Percentiles rank a stretch among this genome's conserved stretches.
These are phyloP conservation scores for Homarus americanus DNA, from an alignment of 1,140 invertebrate genomes.

Conservation along the genomic window DNA sequence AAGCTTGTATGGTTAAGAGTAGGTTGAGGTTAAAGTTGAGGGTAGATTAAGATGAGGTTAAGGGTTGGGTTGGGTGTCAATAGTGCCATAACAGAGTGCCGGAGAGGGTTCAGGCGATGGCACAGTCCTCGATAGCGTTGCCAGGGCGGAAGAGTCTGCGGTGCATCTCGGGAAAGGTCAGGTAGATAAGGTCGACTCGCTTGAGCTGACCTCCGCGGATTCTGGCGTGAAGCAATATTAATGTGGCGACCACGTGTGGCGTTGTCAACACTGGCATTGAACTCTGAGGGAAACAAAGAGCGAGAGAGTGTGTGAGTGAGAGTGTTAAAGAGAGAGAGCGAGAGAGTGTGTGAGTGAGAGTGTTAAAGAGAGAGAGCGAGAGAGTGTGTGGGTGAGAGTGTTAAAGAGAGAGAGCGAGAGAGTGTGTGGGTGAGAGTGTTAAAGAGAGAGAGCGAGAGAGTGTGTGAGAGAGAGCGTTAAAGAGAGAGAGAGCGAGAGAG, in stretches of 20 bases:
- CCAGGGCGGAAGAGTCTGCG: conserved; percentile 49
- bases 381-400: too few species aligned
- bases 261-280: conserved; percentile 35
- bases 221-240: conserved; percentile 53
- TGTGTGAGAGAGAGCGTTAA: too few species aligned
- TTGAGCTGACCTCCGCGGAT: conserved; percentile 45
- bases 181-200: conserved; percentile 55
- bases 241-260: conserved; percentile 36
- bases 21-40: too few species aligned
- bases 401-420: too few species aligned
- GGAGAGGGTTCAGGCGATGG: not conserved
- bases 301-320: not conserved
- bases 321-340: too few species aligned
- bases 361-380: not conserved
- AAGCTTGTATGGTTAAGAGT: too few species aligned
- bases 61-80: too few species aligned
- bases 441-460: too few species aligned
- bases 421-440: too few species aligned
- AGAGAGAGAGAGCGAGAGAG: too few species aligned
- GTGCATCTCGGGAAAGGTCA: conserved; percentile 61
- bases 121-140: conserved; percentile 57
- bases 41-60: too few species aligned
- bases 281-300: not conserved
- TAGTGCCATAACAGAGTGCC: too few species aligned
- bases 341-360: not conserved